phyloP scores from a whole-genome alignment of 2,888 invertebrate species.

The Ichneumon xanthorius region DNA sequence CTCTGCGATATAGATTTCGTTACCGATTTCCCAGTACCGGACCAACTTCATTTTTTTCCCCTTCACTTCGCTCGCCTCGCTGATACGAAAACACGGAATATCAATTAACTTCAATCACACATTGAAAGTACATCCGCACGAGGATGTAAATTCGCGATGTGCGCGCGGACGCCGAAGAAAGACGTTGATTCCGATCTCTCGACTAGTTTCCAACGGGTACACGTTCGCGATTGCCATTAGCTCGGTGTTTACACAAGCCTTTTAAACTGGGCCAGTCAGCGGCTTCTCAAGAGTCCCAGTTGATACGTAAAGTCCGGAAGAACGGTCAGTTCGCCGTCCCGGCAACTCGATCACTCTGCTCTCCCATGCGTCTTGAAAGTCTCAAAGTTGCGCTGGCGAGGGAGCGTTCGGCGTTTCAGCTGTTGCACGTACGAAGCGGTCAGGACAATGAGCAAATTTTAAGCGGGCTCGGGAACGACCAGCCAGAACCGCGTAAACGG shows the following conservation, averaged over 20 bases:
- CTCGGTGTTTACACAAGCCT: not conserved
- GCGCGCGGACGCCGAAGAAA: constrained; percentile 6
- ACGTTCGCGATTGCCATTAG: constrained; percentile 37
- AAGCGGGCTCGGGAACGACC: constrained; percentile 6
- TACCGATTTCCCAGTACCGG: not conserved
- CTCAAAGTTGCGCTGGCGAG: constrained; percentile 33
- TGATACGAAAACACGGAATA: not conserved
- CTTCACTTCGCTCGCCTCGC: not conserved
- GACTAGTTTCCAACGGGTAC: constrained; percentile 5
- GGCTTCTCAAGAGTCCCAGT: not conserved
- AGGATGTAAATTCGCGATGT: not conserved
- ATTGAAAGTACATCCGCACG: not conserved
- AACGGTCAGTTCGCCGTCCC: constrained; percentile 14
- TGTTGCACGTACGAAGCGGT: constrained; percentile 20
- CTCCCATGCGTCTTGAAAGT: not conserved
- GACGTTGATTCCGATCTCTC: constrained; percentile 44
- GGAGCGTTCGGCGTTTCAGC: not conserved
- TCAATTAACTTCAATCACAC: constrained; percentile 7
- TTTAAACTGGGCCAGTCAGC: constrained; percentile 37
- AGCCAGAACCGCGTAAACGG: constrained; percentile 56
- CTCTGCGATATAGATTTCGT: not conserved
- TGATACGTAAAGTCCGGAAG: constrained; percentile 37
- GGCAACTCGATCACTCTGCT: constrained; percentile 23
- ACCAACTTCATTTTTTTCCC: not conserved
- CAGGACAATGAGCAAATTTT: constrained; percentile 62